Percentiles rank a stretch among this genome's conserved stretches.
Conservation (phyloP, 2,113 vertebrate species). For the Amphiprion ocellaris region DNA sequence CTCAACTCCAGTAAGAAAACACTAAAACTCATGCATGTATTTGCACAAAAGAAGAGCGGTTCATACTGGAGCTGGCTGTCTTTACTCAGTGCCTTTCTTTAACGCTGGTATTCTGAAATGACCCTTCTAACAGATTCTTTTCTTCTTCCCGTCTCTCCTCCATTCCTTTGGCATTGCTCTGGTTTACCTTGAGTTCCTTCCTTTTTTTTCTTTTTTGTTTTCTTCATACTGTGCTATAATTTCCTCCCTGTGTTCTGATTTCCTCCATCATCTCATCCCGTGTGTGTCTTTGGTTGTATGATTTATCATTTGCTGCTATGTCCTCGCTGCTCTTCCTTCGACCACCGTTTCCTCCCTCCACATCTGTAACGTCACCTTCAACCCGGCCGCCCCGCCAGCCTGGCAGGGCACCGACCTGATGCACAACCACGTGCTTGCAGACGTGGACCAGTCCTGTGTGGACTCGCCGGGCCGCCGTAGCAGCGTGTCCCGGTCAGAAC, state of each 20-base stretch:
- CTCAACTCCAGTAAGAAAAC: slow-evolving; percentile 97
- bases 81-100: slow-evolving; percentile 63
- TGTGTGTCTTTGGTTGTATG: slow-evolving; percentile 52
- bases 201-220: slow-evolving; percentile 25
- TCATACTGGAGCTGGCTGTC: not conserved
- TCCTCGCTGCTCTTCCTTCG: slow-evolving; percentile 53
- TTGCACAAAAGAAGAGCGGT: slow-evolving; percentile 1
- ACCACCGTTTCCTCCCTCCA: slow-evolving; percentile 36
- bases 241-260: slow-evolving; percentile 25
- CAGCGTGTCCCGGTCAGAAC: slow-evolving; percentile 96
- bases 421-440: slow-evolving; percentile 99
- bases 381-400: slow-evolving; percentile 87
- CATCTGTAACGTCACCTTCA: slow-evolving; percentile 58
- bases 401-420: slow-evolving; percentile 99
- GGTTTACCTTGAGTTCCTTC: slow-evolving; percentile 36
- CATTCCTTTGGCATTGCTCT: slow-evolving; percentile 68
- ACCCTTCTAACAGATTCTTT: slow-evolving; percentile 80
- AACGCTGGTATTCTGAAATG: slow-evolving; percentile 69
- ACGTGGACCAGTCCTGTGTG: slow-evolving; percentile 95
- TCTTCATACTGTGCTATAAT: slow-evolving; percentile 15
- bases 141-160: slow-evolving; percentile 77
- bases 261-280: slow-evolving; percentile 10
- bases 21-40: slow-evolving; percentile 3
- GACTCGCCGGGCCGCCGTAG: slow-evolving; percentile 96
- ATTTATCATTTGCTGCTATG: slow-evolving; percentile 59